A percentile compares a stretch with the other conserved stretches of the same genome.
Conservation (phyloP, 2,797 vertebrate species). For the Anguilla anguilla region DNA sequence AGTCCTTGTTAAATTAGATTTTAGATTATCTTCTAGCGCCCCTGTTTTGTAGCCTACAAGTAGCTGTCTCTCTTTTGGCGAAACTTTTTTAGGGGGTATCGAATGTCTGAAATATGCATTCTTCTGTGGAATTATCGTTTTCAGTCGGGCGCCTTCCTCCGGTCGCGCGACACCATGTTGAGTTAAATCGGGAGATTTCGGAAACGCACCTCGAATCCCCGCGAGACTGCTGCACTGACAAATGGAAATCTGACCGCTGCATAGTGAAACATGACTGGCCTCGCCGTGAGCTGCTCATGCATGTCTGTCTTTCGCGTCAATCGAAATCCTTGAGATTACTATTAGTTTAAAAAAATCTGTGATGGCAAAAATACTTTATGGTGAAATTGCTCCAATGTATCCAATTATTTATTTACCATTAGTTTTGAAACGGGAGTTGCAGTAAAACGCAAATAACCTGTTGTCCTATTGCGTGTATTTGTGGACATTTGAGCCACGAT, state of each 20-base stretch:
- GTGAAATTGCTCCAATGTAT: not conserved
- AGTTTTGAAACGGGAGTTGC: not conserved
- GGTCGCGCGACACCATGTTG: constrained; percentile 40
- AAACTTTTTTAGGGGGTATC: constrained; percentile 42
- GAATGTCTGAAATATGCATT: constrained; percentile 40
- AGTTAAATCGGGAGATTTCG: constrained; percentile 49
- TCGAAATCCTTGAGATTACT: not conserved
- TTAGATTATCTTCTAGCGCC: not conserved
- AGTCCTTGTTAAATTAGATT: not conserved
- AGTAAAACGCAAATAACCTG: not conserved
- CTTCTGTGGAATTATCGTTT: constrained; percentile 39
- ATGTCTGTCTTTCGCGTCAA: constrained; percentile 5
- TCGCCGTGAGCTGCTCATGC: not conserved
- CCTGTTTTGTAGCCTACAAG: not conserved
- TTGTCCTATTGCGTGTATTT: not conserved
- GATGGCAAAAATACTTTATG: not conserved
- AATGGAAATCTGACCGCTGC: not conserved
- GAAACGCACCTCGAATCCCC: not conserved
- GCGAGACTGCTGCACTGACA: not conserved
- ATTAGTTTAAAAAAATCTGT: not conserved
- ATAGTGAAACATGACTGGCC: not conserved
- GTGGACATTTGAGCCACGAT: not conserved
- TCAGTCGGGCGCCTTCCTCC: constrained; percentile 50
- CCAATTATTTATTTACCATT: not conserved
- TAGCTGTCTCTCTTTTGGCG: not conserved